These are phyloP conservation scores for Propithecus coquereli DNA, from an alignment of 2,113 vertebrate genomes.

Conservation along the genomic window DNA sequence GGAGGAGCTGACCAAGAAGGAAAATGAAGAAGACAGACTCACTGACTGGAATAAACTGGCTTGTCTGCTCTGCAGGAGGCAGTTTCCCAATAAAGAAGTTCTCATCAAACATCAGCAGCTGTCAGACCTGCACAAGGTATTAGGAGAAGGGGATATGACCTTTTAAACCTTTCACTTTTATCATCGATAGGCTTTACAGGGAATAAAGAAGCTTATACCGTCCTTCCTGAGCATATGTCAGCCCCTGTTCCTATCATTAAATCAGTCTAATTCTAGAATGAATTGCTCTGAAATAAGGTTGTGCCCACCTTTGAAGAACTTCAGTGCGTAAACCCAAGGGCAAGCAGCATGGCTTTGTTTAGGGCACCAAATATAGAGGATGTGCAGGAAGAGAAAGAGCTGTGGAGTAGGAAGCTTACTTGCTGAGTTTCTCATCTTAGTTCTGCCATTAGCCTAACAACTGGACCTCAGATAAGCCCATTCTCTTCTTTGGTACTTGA, in stretches of 20 bases:
- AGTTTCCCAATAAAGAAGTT: slow-evolving; percentile 97
- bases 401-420: not conserved
- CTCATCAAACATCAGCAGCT: slow-evolving; percentile 97
- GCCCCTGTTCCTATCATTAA: not conserved
- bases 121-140: slow-evolving; percentile 97
- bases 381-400: not conserved
- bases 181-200: not conserved
- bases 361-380: not conserved
- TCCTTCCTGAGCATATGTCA: not conserved
- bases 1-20: slow-evolving; percentile 78
- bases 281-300: slow-evolving; percentile 10
- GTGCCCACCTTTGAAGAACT: not conserved
- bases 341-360: not conserved
- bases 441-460: not conserved
- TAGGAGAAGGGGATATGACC: not conserved
- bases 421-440: not conserved
- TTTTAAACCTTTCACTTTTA: not conserved
- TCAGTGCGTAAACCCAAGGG: not conserved
- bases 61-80: slow-evolving; percentile 95
- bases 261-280: not conserved
- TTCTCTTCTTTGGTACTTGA: not conserved
- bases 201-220: not conserved
- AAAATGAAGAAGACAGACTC: slow-evolving; percentile 89
- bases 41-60: slow-evolving; percentile 99
- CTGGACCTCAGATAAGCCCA: not conserved